Evolutionary conservation across 2,888 invertebrate genomes (phyloP).

Genomic region (Troglohyphantes excavatus): DNA sequence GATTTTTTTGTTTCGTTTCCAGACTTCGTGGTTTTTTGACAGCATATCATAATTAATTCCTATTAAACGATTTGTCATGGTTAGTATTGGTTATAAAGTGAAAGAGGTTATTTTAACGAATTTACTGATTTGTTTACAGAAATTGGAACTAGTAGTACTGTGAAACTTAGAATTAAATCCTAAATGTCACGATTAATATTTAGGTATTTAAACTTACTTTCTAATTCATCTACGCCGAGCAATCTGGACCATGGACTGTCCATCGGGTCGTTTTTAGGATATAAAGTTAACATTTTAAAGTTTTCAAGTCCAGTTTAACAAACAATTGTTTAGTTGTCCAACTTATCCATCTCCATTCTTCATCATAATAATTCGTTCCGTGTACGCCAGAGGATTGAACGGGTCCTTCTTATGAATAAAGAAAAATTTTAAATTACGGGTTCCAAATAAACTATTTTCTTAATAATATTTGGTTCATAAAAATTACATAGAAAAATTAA

Average conservation of each 20-base stretch:
- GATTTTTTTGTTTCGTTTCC: background rate
- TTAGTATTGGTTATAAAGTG: too few species aligned
- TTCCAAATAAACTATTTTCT: background rate
- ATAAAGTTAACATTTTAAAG: background rate
- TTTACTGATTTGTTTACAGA: too few species aligned
- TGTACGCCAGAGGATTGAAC: conserved; percentile 31
- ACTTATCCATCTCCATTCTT: conserved; percentile 14
- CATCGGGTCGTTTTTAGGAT: background rate
- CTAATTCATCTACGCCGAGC: background rate
- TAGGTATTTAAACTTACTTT: conserved; percentile 10
- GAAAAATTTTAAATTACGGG: conserved; percentile 3
- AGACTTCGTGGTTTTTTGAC: too few species aligned
- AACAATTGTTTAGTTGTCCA: conserved; percentile 26
- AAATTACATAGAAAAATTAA: too few species aligned
- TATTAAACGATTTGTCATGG: too few species aligned
- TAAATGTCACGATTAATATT: background rate
- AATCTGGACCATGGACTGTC: conserved; percentile 25
- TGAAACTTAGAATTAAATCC: background rate
- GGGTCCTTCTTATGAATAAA: conserved; percentile 11
- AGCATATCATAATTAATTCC: too few species aligned
- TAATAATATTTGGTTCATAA: too few species aligned
- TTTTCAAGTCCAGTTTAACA: background rate
- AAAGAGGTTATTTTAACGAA: too few species aligned
- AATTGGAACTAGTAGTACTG: too few species aligned
- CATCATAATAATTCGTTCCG: conserved; percentile 44